phyloP scores from a whole-genome alignment of 2,888 invertebrate species.

The Spilosoma lubricipeda region DNA sequence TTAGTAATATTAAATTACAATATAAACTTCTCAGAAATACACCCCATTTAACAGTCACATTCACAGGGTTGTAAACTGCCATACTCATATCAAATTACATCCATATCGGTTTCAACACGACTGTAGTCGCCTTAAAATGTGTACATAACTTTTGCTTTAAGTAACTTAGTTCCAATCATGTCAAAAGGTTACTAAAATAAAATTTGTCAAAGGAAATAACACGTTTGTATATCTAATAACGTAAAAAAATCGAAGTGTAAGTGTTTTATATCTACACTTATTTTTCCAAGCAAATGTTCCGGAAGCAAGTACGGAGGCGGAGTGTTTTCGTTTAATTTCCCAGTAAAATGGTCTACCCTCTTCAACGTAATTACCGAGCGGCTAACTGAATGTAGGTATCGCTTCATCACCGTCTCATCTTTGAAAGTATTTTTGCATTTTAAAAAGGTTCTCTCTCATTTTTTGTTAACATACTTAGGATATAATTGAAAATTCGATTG shows the following conservation, averaged over 20 bases:
- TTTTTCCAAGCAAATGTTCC: slow-evolving; percentile 55
- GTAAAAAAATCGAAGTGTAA: slow-evolving; percentile 24
- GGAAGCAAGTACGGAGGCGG: slow-evolving; percentile 54
- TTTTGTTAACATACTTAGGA: slow-evolving; percentile 51
- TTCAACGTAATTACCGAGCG: slow-evolving; percentile 74
- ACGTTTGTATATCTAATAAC: neutral
- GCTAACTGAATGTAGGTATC: slow-evolving; percentile 72
- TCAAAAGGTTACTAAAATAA: neutral
- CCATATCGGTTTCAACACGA: neutral
- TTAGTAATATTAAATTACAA: neutral
- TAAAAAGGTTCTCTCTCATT: slow-evolving; percentile 62
- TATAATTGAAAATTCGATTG: slow-evolving; percentile 64
- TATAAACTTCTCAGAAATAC: neutral
- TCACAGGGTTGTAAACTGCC: neutral
- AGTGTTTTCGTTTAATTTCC: slow-evolving; percentile 83
- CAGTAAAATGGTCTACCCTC: slow-evolving; percentile 74
- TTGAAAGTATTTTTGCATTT: slow-evolving; percentile 72
- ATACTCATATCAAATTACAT: neutral
- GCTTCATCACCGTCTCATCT: slow-evolving; percentile 69
- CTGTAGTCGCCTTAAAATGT: neutral
- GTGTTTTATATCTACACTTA: slow-evolving; percentile 38
- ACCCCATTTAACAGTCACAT: neutral
- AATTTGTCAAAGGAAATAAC: neutral
- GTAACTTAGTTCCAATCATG: neutral
- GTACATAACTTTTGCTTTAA: neutral